Conservation (phyloP, 2,113 vertebrate genomes). For the Anolis sagrei region DNA sequence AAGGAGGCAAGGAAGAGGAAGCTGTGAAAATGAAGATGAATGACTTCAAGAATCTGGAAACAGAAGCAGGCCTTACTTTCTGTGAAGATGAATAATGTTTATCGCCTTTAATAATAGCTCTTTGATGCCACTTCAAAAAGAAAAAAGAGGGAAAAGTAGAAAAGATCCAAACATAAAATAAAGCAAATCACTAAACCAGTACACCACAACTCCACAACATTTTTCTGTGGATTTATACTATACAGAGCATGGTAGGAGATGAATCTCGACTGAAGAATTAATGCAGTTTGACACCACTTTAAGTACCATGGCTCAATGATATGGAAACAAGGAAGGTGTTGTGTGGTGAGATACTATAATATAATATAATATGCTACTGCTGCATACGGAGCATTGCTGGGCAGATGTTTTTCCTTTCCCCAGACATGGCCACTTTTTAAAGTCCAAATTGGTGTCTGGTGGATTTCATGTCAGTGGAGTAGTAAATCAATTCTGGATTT, state of each 20-base stretch:
- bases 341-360: no score
- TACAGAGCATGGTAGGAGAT: background rate
- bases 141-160: constrained; percentile 5
- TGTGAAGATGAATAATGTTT: constrained; percentile 77
- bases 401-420: no score
- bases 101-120: constrained; percentile 50
- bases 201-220: background rate
- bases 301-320: no score
- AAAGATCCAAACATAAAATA: background rate
- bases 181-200: background rate
- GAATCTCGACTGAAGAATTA: no score
- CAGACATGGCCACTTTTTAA: background rate
- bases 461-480: no score
- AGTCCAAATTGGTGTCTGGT: background rate
- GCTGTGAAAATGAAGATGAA: constrained; percentile 57
- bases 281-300: no score
- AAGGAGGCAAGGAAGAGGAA: constrained; percentile 29
- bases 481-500: no score
- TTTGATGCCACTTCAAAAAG: constrained; percentile 18
- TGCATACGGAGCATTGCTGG: no score
- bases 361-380: background rate
- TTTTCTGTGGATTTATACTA: constrained; percentile 17
- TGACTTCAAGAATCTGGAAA: constrained; percentile 72
- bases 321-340: no score
- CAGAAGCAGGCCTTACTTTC: constrained; percentile 77